phyloP scores from a whole-genome alignment of 2,113 vertebrate genomes.

The Etia nguti region DNA sequence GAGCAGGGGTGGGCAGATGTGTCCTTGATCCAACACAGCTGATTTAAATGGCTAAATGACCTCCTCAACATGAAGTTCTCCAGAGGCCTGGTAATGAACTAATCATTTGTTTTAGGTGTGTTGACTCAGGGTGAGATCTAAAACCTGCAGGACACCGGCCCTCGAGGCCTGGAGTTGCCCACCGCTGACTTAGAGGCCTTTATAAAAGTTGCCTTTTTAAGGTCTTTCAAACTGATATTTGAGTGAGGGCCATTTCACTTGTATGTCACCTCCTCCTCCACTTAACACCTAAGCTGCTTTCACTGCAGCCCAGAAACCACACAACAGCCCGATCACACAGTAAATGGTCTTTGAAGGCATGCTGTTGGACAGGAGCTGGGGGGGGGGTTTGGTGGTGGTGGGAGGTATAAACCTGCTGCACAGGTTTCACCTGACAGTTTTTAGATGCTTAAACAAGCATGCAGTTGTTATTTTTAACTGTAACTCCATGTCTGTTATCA shows the following conservation, averaged over 20 bases:
- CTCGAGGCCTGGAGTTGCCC: not conserved
- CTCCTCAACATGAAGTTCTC: not conserved
- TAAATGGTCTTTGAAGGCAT: not conserved
- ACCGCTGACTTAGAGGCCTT: not conserved
- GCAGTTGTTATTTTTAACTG: not conserved
- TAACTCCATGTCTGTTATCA: not conserved
- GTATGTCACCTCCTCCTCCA: not conserved
- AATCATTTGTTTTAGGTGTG: not conserved
- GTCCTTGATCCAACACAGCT: not conserved
- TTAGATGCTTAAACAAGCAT: not conserved
- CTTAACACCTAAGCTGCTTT: not conserved
- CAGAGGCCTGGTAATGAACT: not conserved
- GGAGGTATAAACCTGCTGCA: not conserved
- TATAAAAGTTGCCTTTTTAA: not conserved
- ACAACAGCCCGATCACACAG: not conserved
- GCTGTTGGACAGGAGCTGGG: not conserved
- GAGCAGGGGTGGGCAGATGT: not conserved
- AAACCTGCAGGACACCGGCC: not conserved
- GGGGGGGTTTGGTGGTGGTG: not conserved
- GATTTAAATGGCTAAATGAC: not conserved
- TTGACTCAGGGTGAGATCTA: not conserved
- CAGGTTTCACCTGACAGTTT: not conserved
- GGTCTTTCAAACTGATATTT: not conserved
- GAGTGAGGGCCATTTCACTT: not conserved
- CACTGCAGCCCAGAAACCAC: not conserved